Evolutionary conservation across 2,113 vertebrate genomes (phyloP).

Genomic region (Microcebus jonahi): DNA sequence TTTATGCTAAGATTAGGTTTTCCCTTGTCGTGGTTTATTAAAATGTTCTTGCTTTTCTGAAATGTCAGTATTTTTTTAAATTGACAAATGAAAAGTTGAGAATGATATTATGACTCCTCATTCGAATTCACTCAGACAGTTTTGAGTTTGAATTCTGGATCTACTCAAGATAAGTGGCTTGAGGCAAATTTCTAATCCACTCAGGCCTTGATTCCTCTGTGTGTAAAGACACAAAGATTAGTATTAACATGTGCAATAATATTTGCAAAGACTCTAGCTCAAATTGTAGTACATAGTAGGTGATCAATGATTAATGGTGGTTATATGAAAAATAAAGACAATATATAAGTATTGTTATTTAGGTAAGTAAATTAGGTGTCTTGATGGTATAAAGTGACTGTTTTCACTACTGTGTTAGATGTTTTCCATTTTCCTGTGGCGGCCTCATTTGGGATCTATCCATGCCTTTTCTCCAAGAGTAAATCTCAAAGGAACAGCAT

Average conservation of each 20-base stretch:
- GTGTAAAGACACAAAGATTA: background rate
- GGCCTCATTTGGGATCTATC: background rate
- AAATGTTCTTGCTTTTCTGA: conserved; percentile 4
- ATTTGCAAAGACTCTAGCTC: background rate
- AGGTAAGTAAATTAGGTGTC: background rate
- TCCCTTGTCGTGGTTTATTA: conserved; percentile 2
- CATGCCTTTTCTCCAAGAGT: background rate
- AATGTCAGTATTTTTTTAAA: background rate
- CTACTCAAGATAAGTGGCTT: background rate
- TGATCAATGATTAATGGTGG: background rate
- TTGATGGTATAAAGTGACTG: background rate
- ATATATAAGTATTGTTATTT: background rate
- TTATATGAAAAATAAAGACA: background rate
- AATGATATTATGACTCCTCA: background rate
- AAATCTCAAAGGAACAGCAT: background rate
- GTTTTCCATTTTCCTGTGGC: background rate
- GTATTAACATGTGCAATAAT: background rate
- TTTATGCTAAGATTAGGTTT: conserved; percentile 23
- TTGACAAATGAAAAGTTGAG: background rate
- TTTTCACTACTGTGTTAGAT: background rate
- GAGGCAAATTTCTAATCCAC: conserved; percentile 16
- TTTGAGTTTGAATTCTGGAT: conserved; percentile 42
- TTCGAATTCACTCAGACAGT: background rate
- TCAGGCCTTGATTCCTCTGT: background rate
- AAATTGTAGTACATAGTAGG: background rate